A percentile compares a stretch with the other conserved stretches of the same genome.
These are phyloP conservation scores for Poeciliopsis paucimaculata DNA, from an alignment of 2,797 vertebrate genomes.

Conservation along the genomic window DNA sequence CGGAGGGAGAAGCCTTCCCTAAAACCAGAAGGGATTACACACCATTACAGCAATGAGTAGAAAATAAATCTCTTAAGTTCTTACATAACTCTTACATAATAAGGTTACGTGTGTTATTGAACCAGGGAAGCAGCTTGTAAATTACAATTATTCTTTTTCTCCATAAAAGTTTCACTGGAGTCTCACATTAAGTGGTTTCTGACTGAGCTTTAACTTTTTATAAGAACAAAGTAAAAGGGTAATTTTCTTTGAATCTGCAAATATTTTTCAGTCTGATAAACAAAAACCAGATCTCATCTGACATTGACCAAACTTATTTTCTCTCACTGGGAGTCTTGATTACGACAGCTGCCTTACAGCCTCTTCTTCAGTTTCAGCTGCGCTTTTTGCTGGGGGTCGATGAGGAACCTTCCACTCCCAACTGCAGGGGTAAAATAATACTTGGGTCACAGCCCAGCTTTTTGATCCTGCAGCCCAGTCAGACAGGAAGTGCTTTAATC, in stretches of 20 bases:
- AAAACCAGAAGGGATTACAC: slow-evolving; percentile 34
- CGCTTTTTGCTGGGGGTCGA: slow-evolving; percentile 28
- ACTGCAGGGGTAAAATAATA: slow-evolving; percentile 51
- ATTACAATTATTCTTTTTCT: neutral
- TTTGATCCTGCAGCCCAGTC: slow-evolving; percentile 59
- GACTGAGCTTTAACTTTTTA: neutral
- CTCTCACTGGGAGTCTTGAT: slow-evolving; percentile 16
- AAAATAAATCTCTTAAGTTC: slow-evolving; percentile 18
- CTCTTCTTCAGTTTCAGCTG: slow-evolving; percentile 40
- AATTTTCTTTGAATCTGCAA: neutral
- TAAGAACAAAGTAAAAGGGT: neutral
- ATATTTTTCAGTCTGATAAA: neutral
- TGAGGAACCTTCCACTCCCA: slow-evolving; percentile 32
- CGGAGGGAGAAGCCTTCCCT: slow-evolving; percentile 23
- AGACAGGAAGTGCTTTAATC: slow-evolving; percentile 82
- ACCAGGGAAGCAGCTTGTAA: neutral
- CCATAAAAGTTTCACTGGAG: neutral
- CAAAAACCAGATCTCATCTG: slow-evolving; percentile 3
- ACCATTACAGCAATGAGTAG: slow-evolving; percentile 35
- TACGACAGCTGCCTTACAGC: slow-evolving; percentile 10
- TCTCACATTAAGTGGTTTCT: neutral
- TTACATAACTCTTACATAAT: slow-evolving; percentile 57
- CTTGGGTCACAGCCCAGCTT: slow-evolving; percentile 10
- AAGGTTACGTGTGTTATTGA: neutral
- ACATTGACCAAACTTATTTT: slow-evolving; percentile 1